Percentiles rank a stretch among this genome's conserved stretches.
These are phyloP conservation scores for Verasper variegatus DNA, from an alignment of 2,113 vertebrate species.

Conservation along the genomic window DNA sequence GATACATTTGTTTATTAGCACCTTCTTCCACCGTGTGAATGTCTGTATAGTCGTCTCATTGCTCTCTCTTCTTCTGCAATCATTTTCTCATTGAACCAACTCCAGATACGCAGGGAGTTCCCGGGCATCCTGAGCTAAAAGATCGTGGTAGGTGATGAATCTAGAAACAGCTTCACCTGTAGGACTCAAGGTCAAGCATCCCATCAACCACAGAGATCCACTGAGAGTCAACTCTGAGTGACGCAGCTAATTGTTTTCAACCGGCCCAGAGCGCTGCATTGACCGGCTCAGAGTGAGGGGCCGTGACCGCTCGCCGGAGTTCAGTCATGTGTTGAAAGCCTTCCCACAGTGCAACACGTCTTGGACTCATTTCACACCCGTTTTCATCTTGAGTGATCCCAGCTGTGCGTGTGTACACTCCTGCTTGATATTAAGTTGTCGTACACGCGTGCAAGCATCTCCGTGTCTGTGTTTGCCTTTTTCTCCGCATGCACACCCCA, in stretches of 20 bases:
- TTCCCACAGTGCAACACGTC: conserved; percentile 57
- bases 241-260: conserved; percentile 53
- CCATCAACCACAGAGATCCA: not conserved
- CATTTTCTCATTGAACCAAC: not conserved
- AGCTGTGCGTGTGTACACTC: not conserved
- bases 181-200: not conserved
- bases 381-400: conserved; percentile 32
- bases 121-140: too few species aligned
- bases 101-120: too few species aligned
- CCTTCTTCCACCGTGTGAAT: too few species aligned
- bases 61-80: not conserved
- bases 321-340: conserved; percentile 63
- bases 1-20: too few species aligned
- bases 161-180: not conserved
- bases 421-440: conserved; percentile 21
- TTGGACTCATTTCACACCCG: conserved; percentile 71
- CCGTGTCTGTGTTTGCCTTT: not conserved
- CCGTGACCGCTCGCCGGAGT: conserved; percentile 45
- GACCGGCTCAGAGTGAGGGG: conserved; percentile 53
- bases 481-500: not conserved
- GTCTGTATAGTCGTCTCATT: not conserved
- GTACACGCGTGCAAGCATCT: not conserved
- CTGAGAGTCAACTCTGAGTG: conserved; percentile 7
- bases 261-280: not conserved
- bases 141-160: not conserved